Percentiles rank a stretch among this genome's conserved stretches.
phyloP scores from a whole-genome alignment of 2,797 vertebrate species.

The Gymnopithys bicolor region DNA sequence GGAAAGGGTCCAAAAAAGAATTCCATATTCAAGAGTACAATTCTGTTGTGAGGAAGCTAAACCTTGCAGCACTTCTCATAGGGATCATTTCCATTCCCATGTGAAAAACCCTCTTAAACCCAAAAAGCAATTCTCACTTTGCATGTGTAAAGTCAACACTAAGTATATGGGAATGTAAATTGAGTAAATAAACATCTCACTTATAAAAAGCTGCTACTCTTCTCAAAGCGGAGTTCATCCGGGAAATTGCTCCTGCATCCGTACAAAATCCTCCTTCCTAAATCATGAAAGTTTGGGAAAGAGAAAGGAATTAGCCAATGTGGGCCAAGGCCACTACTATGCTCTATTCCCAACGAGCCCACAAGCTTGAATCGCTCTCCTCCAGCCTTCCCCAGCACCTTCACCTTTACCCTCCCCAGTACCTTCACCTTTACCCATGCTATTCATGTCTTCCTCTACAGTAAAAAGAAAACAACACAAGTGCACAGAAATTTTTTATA shows the following conservation, averaged over 20 bases:
- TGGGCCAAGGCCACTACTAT: background rate
- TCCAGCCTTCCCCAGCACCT: background rate
- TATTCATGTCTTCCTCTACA: background rate
- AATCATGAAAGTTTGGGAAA: background rate
- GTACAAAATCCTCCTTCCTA: slow-evolving; percentile 77
- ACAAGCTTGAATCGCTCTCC: background rate
- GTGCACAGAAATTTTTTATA: background rate
- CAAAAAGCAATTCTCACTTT: background rate
- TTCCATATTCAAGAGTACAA: background rate
- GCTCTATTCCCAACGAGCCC: background rate
- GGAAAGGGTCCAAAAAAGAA: background rate
- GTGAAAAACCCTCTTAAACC: background rate
- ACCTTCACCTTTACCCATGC: background rate
- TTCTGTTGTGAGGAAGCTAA: background rate
- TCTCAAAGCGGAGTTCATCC: slow-evolving; percentile 78
- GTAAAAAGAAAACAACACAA: background rate
- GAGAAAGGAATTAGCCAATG: slow-evolving; percentile 32
- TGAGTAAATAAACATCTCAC: slow-evolving; percentile 77
- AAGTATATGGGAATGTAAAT: background rate
- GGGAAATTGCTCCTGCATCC: slow-evolving; percentile 67
- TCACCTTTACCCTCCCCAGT: background rate
- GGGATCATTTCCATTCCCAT: background rate
- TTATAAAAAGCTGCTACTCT: slow-evolving; percentile 88
- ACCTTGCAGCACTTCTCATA: background rate
- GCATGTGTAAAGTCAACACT: background rate